Evolutionary conservation across 64 coral and sea anemone species (phyloP).

Genomic region (Stichodactyla mertensii): DNA sequence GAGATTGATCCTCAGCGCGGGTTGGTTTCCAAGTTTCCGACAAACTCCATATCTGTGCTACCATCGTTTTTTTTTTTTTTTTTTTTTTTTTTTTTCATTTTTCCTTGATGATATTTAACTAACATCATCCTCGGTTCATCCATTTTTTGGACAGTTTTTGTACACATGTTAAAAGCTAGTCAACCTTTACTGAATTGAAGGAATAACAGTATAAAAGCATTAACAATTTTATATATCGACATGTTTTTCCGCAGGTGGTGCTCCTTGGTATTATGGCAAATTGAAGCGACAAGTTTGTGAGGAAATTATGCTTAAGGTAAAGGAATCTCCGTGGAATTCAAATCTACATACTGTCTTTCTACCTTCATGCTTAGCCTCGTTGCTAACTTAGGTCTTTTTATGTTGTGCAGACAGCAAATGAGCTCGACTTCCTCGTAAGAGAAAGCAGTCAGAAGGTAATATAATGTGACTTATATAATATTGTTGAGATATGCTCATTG

Average conservation of each 20-base stretch:
- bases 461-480: background rate
- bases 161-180: too few relatives aligned
- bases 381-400: background rate
- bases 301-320: conserved; percentile 63
- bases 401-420: conserved; percentile 35
- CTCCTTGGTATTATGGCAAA: conserved; percentile 63
- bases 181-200: too few relatives aligned
- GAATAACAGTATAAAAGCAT: too few relatives aligned
- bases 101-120: too few relatives aligned
- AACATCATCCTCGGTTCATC: too few relatives aligned
- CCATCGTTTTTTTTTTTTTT: too few relatives aligned
- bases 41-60: too few relatives aligned
- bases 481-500: background rate
- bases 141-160: too few relatives aligned
- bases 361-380: background rate
- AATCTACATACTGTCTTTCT: too few relatives aligned
- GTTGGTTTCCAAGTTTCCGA: too few relatives aligned
- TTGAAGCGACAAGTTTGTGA: conserved; percentile 62
- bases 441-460: conserved; percentile 65
- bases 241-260: background rate
- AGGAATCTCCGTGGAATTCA: background rate
- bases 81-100: too few relatives aligned
- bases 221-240: background rate
- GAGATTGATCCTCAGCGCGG: too few relatives aligned
- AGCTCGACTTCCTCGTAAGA: conserved; percentile 56